Conservation (phyloP, 2,113 vertebrate species). For the Oxyruncus cristatus region DNA sequence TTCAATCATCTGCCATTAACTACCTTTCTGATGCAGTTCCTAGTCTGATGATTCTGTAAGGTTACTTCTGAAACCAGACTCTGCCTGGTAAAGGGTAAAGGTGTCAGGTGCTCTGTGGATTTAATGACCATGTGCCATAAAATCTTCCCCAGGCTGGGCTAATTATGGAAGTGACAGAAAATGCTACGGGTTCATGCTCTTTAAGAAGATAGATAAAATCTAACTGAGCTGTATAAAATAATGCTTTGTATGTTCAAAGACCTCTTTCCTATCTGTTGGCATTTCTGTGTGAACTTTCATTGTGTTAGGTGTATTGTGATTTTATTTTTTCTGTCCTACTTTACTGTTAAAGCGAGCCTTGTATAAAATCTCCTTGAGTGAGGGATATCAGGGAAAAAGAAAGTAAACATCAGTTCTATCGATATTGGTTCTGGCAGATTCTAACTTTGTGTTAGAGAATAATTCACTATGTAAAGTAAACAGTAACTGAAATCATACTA, state of each 20-base stretch:
- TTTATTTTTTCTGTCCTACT: not conserved
- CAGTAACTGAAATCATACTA: not conserved
- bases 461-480: not conserved
- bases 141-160: conserved; percentile 43
- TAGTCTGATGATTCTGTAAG: conserved; percentile 64
- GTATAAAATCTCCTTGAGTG: not conserved
- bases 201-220: not conserved
- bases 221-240: not conserved
- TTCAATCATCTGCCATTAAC: not conserved
- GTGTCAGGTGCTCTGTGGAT: conserved; percentile 24
- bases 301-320: not conserved
- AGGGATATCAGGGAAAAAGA: rapidly evolving
- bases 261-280: not conserved
- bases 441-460: not conserved
- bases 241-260: not conserved
- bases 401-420: not conserved
- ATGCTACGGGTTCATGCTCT: conserved; percentile 57
- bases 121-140: not conserved
- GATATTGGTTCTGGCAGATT: not conserved
- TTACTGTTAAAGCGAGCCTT: not conserved
- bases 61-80: conserved; percentile 81
- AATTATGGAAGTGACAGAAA: conserved; percentile 72
- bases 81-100: conserved; percentile 79
- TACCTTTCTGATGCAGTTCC: not conserved
- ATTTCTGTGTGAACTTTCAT: not conserved